phyloP scores from a whole-genome alignment of 2,797 vertebrate species.

The Pelobates cultripes region DNA sequence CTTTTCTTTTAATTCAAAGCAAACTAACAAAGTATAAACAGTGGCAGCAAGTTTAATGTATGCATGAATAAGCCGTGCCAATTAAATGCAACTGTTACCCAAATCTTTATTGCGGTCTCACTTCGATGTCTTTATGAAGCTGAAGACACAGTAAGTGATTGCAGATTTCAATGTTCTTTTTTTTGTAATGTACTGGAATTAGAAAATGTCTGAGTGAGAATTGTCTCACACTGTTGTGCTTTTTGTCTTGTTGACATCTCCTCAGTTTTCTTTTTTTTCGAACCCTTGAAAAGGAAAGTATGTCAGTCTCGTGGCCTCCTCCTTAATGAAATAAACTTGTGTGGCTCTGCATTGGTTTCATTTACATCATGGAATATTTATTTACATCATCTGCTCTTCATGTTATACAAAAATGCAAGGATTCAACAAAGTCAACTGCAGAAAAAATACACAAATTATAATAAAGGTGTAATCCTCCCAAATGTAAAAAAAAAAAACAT shows the following conservation, averaged over 20 bases:
- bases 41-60: slow-evolving; percentile 41
- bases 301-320: slow-evolving; percentile 24
- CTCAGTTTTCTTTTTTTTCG: neutral
- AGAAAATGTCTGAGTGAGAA: neutral
- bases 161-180: slow-evolving; percentile 33
- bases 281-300: slow-evolving; percentile 15
- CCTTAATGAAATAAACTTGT: slow-evolving; percentile 52
- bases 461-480: neutral
- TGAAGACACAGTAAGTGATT: slow-evolving; percentile 49
- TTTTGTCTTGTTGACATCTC: neutral
- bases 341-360: slow-evolving; percentile 36
- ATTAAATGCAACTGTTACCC: slow-evolving; percentile 14
- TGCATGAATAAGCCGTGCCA: slow-evolving; percentile 22
- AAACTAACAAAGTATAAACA: slow-evolving; percentile 15
- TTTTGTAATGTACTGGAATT: slow-evolving; percentile 23
- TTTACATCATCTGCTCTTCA: slow-evolving; percentile 57
- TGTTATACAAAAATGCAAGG: slow-evolving; percentile 17
- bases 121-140: slow-evolving; percentile 53
- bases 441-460: neutral
- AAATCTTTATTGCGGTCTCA: slow-evolving; percentile 46
- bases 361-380: slow-evolving; percentile 53
- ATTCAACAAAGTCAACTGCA: slow-evolving; percentile 6
- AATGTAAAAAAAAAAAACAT: no score
- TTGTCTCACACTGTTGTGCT: slow-evolving; percentile 13
- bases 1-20: slow-evolving; percentile 20